Base-by-base conservation (phyloP, 2,888 invertebrate genomes). In the Pristionchus entomophagus region DNA sequence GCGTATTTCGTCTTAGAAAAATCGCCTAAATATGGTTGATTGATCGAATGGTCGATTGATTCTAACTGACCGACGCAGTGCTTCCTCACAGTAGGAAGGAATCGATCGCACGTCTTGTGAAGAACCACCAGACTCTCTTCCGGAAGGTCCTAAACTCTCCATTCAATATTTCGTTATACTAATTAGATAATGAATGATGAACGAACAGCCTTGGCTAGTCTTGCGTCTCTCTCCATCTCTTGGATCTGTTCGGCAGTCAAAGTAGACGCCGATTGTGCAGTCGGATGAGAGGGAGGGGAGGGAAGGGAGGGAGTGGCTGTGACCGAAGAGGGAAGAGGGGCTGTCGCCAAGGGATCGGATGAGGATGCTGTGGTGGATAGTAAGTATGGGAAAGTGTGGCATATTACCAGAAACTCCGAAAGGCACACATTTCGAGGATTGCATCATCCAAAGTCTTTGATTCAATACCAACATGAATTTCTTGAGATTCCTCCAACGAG, bases 51-150 rank as follows among this genome's bases (percentile, higher is more conserved):
- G 0, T 22, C 35, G 69, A 69, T 14, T 84, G 17, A 12, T 35
- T 35, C 32, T 19, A n/a, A 41, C 73, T 38, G n/a, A 73, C 73
- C 73, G 22, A 62, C 81, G 78, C 90, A 90, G 86, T 90, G 90
- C 35, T 88, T 88, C 35, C 88, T 82, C 26, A 90, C 90, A 19
- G 90, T 90, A 26, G 89, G 88, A 45, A 89, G 35, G 81, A 88
- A 90, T 84, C 85, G 83, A 45, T 84, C 65, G 49, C 83, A 84
- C 0, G 49, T 45, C 65, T 84, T 62, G n/a, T 65, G 41, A 22
- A 84, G 83, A 22, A 84, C 83, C 14, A n/a, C 83, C 29, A 65
- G 0, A 22, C 45, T 38, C 32, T 65, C 65, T 22, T 26, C 22
- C n/a, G 83, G 83, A 14, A 84, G 83, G 5, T 84, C 49, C 83